A percentile compares a stretch with the other conserved stretches of the same genome.
Conservation (phyloP, 2,797 vertebrate species). For the Paguma larvata region DNA sequence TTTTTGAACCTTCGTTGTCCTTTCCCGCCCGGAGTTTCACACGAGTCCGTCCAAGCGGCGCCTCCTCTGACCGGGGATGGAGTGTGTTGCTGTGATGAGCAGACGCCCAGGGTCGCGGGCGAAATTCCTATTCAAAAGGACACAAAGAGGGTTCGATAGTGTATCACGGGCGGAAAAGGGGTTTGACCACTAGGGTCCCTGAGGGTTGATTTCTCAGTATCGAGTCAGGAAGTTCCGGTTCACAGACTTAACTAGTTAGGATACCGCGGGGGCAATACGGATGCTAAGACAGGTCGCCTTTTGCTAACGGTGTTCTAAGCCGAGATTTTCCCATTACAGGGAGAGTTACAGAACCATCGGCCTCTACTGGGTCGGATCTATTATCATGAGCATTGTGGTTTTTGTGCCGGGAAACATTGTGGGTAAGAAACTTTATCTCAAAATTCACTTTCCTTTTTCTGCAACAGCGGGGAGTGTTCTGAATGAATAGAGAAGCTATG, state of each 20-base stretch:
- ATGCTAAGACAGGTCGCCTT: neutral
- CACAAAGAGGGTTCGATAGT: neutral
- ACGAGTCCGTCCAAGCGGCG: neutral
- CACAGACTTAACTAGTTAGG: neutral
- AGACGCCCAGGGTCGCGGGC: neutral
- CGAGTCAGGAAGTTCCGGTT: neutral
- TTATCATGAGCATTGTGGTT: constrained; percentile 94
- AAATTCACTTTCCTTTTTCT: constrained; percentile 37
- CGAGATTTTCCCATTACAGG: constrained; percentile 86
- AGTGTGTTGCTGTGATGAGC: neutral
- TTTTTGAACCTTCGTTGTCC: neutral
- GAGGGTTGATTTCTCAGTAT: neutral
- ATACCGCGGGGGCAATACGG: neutral
- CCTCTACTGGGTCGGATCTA: constrained; percentile 97
- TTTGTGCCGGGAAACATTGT: constrained; percentile 97
- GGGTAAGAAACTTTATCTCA: constrained; percentile 90
- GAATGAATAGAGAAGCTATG: neutral
- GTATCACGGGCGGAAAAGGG: neutral
- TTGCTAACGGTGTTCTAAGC: constrained; percentile 47
- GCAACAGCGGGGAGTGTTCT: constrained; percentile 5
- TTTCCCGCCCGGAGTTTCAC: neutral
- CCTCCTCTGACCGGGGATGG: neutral
- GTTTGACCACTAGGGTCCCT: neutral
- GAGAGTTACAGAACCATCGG: constrained; percentile 96
- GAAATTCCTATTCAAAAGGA: neutral